Evolutionary conservation across 2,113 vertebrate species (phyloP), one percentile per base, ranked within the genome.

Genomic region (Paradisaea rubra): DNA sequence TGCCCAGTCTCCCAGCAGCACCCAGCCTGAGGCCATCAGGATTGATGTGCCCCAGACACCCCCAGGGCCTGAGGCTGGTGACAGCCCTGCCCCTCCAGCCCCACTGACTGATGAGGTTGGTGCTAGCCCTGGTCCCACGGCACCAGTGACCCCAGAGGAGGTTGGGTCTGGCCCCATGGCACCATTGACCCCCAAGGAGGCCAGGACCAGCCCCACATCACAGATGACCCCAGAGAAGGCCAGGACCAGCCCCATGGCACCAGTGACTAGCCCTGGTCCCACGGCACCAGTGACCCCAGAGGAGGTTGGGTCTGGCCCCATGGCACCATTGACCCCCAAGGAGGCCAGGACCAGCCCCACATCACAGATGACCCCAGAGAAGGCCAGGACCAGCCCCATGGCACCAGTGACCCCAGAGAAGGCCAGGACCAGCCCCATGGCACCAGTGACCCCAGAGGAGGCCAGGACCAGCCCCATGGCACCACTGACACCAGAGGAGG

Each of bases 91-190:
- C 0, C 1, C 28, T 17, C 4, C 35, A 14, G 24, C 42, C 31
- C 76, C 4, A 0, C 24, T 57, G 61, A 7, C 4, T 33, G 45
- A 39, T 15, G 79, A 28, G 25, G 33, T 15, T 15, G 16, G 30
- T 1, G 1, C 35, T 25, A 81, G 17, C n/a, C 47, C n/a, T 27
- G 73, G 8, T 10, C 23, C 45, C 50, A 13, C 9, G 18, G 41
- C 79, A 70, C 30, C 21, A 10, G 6, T 49, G 53, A 63, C 22
- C 8, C 28, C 52, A 39, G 23, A 53, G n/a, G 56, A 54, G 44
- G 12, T 37, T 10, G 14, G 4, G 3, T 16, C 65, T 3, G 2
- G 9, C 17, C 47, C 41, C 13, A 15, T 0, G 2, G 35, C 8
- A 4, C 28, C 8, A 3, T 0, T 35, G 37, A 52, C 6, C 30